Conservation (phyloP, 2,888 invertebrate genomes). For the Leistus spinibarbis region DNA sequence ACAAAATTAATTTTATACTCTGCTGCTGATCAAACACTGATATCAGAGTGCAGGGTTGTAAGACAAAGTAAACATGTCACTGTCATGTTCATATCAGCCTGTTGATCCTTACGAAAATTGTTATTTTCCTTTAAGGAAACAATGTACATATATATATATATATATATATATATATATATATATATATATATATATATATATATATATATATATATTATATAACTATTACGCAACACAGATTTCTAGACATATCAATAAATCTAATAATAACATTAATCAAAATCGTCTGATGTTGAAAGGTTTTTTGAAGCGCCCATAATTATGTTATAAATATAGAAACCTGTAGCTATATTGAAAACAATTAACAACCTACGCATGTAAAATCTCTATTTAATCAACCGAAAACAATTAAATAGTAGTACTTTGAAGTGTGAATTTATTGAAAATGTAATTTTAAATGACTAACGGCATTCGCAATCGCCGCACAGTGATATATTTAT, state of each 20-base stretch:
- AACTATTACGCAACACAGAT: background rate
- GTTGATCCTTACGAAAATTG: background rate
- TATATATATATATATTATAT: too few species aligned
- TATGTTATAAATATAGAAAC: background rate
- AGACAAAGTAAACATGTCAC: background rate
- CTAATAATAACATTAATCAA: background rate
- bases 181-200: background rate
- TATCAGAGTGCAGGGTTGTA: background rate
- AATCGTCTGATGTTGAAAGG: background rate
- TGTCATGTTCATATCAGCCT: background rate
- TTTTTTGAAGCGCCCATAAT: background rate
- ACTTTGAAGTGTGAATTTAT: background rate
- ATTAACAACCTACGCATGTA: background rate
- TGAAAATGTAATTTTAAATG: background rate
- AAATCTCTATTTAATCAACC: background rate
- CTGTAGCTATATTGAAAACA: background rate
- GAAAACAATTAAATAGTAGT: background rate
- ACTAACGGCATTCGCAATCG: too few species aligned
- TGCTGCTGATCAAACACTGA: background rate
- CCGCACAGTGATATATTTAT: background rate
- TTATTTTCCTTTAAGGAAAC: background rate
- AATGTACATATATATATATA: background rate
- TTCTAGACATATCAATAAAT: background rate
- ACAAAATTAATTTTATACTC: background rate
- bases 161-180: background rate